These are phyloP conservation scores for Diarsia rubi DNA, from an alignment of 2,888 invertebrate genomes.

Conservation along the genomic window DNA sequence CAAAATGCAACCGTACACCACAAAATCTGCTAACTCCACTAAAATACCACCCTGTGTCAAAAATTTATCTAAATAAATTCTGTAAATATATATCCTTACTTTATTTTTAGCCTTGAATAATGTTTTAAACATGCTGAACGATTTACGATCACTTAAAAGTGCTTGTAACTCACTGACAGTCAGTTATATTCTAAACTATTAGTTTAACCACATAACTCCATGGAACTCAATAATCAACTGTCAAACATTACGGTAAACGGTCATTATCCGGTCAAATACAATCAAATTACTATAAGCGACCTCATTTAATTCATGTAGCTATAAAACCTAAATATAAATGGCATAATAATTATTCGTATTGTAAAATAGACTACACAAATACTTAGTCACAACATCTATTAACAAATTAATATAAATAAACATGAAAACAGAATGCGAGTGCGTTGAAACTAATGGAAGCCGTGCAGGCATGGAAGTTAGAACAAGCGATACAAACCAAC, in stretches of 20 bases:
- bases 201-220: conserved; percentile 18
- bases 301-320: conserved; percentile 13
- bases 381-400: conserved; percentile 61
- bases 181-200: not conserved
- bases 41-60: conserved; percentile 45
- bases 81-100: conserved; percentile 36
- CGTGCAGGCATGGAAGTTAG: conserved; percentile 79
- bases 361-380: conserved; percentile 53
- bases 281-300: conserved; percentile 25
- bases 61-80: conserved; percentile 13
- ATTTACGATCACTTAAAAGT: conserved; percentile 28
- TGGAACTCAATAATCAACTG: conserved; percentile 15
- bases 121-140: conserved; percentile 45
- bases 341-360: conserved; percentile 20
- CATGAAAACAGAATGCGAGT: conserved; percentile 64
- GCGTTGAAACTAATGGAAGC: conserved; percentile 79
- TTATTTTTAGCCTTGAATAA: conserved; percentile 31
- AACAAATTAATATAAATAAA: conserved; percentile 50
- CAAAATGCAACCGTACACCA: conserved; percentile 59
- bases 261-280: conserved; percentile 17
- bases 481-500: conserved; percentile 73
- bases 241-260: conserved; percentile 20
- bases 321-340: conserved; percentile 26
- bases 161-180: conserved; percentile 11
- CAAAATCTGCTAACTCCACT: conserved; percentile 38